Base-by-base conservation (phyloP, 2,797 vertebrate species). In the Salmo trutta region DNA sequence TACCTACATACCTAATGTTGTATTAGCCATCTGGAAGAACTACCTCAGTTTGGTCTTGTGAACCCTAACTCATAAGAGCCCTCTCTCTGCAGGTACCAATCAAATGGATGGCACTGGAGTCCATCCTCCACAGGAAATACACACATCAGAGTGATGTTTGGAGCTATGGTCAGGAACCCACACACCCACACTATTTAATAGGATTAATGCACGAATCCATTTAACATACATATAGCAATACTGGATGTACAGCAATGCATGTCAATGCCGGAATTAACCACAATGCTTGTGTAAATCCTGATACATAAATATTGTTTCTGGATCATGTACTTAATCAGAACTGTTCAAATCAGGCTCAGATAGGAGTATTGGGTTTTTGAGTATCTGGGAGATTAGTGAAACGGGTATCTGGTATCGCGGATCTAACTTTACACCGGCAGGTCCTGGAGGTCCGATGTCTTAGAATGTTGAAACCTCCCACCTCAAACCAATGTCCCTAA, bases 101-200 rank as follows among this genome's bases (percentile, higher is more conserved):
- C 83, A 99, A 99, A 89, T 99, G 98, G 98, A 99, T 99, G 98
- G 97, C 98, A 1, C 93, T 99, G 73, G 98, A 99, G 84, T 99
- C 98, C 0, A 99, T 99, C 91, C 93, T 98, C 82, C 97, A 98
- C 85, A 92, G 98, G 77, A 98, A 96, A 17, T 99, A 99, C 79
- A 99, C 98, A 71, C 98, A 99, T 88, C 98, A 99, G 87, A 99
- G 98, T 74, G 98, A 99, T 5, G 97, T 99, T 27, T 99, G 98
- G 98, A 99, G 98, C 88, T 99, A 98, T 0, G 98, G 98, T 90
- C 76, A 68, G 64, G 54, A 69, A 54, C 10, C 17, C 36, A 54
- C 70, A 8, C 24, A 53, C 59, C 1, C 65, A 31, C 8, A 59
- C 56, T 8, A 31, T 17, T 16, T 33, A 14, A 4, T 68, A 68